Conservation (phyloP, 2,113 vertebrate species). For the Motacilla alba region DNA sequence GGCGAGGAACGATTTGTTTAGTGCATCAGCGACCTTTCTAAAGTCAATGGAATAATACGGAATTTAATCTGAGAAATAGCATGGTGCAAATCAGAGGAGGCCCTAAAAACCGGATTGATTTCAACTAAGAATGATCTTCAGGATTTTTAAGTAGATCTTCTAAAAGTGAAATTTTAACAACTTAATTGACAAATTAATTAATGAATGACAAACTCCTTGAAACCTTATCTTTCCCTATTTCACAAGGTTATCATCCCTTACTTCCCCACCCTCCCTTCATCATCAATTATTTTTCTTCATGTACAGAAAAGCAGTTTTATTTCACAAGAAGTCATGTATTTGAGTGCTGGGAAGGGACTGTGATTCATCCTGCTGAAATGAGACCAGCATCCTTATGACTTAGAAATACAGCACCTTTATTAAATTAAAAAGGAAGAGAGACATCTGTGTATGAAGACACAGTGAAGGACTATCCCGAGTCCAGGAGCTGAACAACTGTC, state of each 20-base stretch:
- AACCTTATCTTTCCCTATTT: not conserved
- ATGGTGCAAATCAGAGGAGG: not conserved
- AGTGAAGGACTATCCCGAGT: not conserved
- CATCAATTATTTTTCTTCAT: not conserved
- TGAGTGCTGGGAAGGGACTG: not conserved
- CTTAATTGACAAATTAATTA: not conserved
- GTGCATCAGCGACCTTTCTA: not conserved
- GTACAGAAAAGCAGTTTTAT: not conserved
- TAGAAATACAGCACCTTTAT: not conserved
- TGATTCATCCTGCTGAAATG: not conserved
- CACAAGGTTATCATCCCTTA: not conserved
- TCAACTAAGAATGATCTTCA: not conserved
- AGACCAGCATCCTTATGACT: not conserved
- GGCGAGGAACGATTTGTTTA: not conserved
- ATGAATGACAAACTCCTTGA: not conserved
- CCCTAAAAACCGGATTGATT: not conserved
- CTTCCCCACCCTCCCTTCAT: not conserved
- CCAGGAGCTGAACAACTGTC: not conserved
- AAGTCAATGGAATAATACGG: not conserved
- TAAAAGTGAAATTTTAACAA: not conserved
- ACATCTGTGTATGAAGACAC: not conserved
- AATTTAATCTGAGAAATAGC: not conserved
- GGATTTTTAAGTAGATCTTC: not conserved
- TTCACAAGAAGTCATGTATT: not conserved
- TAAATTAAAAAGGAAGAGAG: not conserved